phyloP scores from a whole-genome alignment of 2,113 vertebrate genomes.

The pig (Sus scrofa) region DNA sequence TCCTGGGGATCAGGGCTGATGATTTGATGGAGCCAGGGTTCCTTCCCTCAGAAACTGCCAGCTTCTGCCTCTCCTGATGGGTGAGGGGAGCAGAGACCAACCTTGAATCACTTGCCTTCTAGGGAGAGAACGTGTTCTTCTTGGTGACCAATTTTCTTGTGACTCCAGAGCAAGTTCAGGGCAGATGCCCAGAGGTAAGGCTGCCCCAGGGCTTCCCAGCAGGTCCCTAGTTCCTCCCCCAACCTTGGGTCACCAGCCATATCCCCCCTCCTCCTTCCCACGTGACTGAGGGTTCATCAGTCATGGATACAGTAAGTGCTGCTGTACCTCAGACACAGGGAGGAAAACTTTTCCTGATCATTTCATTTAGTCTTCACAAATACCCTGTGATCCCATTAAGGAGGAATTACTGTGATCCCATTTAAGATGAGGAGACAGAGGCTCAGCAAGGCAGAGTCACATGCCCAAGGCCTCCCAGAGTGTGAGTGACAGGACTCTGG shows the following conservation, averaged over 20 bases:
- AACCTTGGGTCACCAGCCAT: not conserved
- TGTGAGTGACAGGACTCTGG: not conserved
- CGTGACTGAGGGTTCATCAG: not conserved
- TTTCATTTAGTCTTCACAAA: not conserved
- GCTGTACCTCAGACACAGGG: not conserved
- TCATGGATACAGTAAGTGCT: not conserved
- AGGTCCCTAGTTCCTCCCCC: not conserved
- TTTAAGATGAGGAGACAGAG: not conserved
- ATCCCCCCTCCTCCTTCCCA: not conserved
- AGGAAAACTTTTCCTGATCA: not conserved
- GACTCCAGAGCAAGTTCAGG: slow-evolving; percentile 84
- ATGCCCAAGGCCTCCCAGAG: not conserved
- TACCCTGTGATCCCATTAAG: too few relatives aligned
- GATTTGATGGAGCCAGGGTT: not conserved
- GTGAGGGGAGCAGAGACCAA: not conserved
- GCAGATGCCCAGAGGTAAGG: slow-evolving; percentile 88
- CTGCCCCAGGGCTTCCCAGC: not conserved
- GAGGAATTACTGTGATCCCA: not conserved
- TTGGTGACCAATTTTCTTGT: slow-evolving; percentile 88
- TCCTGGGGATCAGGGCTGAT: not conserved
- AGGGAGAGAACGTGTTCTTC: slow-evolving; percentile 88
- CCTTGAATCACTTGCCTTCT: slow-evolving; percentile 49
- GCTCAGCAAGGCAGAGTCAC: not conserved
- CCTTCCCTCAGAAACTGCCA: not conserved
- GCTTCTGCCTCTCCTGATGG: not conserved